Percentiles rank a stretch among this genome's conserved stretches.
Conservation (phyloP, 2,113 vertebrate species). For the Pseudopodoces humilis region DNA sequence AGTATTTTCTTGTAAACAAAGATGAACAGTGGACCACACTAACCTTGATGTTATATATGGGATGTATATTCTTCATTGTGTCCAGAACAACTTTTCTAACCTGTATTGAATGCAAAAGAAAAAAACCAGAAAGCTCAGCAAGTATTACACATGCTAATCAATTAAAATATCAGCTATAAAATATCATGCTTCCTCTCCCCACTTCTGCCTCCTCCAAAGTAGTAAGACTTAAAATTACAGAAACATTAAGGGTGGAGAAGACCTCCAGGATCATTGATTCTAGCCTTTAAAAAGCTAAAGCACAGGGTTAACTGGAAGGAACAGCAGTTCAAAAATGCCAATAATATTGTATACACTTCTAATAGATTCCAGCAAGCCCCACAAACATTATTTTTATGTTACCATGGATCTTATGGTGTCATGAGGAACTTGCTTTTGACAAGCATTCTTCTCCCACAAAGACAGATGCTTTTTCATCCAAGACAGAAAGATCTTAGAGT, state of each 20-base stretch:
- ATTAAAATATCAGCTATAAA: not conserved
- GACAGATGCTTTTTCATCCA: not conserved
- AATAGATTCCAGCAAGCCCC: not conserved
- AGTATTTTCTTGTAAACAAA: not conserved
- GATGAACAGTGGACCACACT: not conserved
- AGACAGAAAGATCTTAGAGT: not conserved
- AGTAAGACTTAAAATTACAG: not conserved
- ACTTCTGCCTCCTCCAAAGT: rapidly evolving
- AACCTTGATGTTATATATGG: conserved; percentile 99
- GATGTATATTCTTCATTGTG: conserved; percentile 98
- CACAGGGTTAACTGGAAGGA: not conserved
- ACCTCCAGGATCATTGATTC: not conserved
- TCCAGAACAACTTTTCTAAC: conserved; percentile 96
- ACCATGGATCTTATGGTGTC: not conserved
- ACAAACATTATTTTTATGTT: not conserved
- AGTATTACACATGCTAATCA: not conserved
- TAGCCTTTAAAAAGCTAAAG: not conserved
- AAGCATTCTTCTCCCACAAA: not conserved
- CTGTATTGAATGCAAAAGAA: conserved; percentile 70
- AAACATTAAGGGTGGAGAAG: not conserved
- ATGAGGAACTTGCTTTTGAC: not conserved
- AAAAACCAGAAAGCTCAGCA: not conserved
- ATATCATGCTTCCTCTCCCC: not conserved
- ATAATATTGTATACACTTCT: not conserved
- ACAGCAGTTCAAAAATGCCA: not conserved